Conservation (phyloP, 2,113 vertebrate species). For the Sciurus niger region DNA sequence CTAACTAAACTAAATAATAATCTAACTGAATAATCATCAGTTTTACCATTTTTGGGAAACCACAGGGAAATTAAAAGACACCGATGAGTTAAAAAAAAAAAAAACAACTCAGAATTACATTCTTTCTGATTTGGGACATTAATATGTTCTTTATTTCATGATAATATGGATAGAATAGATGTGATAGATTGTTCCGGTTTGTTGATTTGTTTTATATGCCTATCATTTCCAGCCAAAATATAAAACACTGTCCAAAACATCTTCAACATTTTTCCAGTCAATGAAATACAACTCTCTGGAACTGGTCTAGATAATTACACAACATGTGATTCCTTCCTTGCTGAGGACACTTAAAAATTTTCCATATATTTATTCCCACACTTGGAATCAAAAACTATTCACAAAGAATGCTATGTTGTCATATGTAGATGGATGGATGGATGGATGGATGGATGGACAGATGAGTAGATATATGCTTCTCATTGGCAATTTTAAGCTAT, state of each 20-base stretch:
- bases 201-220: neutral
- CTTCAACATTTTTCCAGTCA: neutral
- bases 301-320: neutral
- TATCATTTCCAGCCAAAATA: neutral
- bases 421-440: neutral
- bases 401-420: neutral
- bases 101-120: neutral
- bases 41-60: neutral
- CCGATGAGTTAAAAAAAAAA: neutral
- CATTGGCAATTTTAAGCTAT: neutral
- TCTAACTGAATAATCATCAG: neutral
- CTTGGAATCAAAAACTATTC: neutral
- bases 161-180: neutral
- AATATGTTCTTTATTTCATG: slow-evolving; percentile 1
- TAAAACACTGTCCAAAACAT: slow-evolving; percentile 4
- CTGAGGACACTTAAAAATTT: neutral
- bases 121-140: neutral
- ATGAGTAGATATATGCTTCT: neutral
- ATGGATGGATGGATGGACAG: neutral
- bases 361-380: neutral
- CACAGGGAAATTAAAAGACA: neutral
- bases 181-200: neutral
- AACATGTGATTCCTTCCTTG: neutral
- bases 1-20: too few species aligned
- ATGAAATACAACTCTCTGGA: neutral